A percentile compares a stretch with the other conserved stretches of the same genome.
phyloP scores from a whole-genome alignment of 2,888 invertebrate species.

The Sphaeridia pumilis region DNA sequence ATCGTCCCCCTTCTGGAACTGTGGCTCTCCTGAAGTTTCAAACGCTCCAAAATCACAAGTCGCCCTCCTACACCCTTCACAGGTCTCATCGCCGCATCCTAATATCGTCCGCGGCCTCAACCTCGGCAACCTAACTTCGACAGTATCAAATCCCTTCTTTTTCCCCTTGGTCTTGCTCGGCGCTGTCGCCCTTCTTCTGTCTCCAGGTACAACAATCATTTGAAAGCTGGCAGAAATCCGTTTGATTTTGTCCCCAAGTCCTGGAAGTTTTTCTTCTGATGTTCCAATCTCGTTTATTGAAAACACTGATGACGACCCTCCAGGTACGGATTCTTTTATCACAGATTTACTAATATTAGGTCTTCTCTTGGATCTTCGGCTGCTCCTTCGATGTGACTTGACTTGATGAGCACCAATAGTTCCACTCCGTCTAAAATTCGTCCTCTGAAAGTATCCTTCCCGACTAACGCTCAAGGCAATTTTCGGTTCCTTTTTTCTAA shows the following conservation, averaged over 20 bases:
- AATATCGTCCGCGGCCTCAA: too few species aligned
- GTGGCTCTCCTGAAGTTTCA: too few species aligned
- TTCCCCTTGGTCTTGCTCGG: not conserved
- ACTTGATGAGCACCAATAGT: constrained; percentile 15
- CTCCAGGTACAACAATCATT: not conserved
- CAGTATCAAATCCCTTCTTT: not conserved
- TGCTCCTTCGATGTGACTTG: constrained; percentile 2
- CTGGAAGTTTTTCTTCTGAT: too few species aligned
- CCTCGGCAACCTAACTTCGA: not conserved
- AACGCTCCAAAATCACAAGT: too few species aligned
- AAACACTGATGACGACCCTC: not conserved
- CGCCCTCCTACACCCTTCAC: too few species aligned
- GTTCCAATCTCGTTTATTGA: not conserved
- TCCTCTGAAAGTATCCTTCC: constrained; percentile 51
- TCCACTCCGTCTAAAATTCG: constrained; percentile 38
- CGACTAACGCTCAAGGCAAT: constrained; percentile 48
- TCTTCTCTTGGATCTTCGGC: not conserved
- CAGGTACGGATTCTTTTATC: not conserved
- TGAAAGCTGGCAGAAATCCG: not conserved
- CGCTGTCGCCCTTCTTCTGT: too few species aligned
- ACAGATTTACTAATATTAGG: not conserved
- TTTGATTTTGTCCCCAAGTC: not conserved
- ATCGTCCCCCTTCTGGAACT: not conserved
- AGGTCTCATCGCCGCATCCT: not conserved
- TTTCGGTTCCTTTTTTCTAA: constrained; percentile 39